These are phyloP conservation scores for Halocynthia roretzi DNA, from an alignment of 23 tunicate genomes.

Conservation along the genomic window DNA sequence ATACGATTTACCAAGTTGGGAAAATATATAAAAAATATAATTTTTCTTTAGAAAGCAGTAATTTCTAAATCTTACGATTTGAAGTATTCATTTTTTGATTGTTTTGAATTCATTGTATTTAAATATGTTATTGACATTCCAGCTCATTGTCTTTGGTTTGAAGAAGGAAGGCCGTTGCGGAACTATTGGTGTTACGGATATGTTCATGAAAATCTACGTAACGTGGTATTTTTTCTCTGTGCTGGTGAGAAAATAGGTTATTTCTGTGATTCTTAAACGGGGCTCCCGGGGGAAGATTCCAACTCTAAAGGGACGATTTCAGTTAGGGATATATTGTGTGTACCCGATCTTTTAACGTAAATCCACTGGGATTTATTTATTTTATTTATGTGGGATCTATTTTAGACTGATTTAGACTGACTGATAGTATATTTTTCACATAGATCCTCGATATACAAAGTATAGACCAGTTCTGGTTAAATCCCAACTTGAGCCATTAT, in stretches of 20 bases:
- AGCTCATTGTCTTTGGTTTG: slow-evolving; percentile 32
- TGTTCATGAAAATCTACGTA: slow-evolving; percentile 33
- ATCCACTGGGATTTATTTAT: not conserved
- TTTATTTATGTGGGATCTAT: no score
- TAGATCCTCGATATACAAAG: no score
- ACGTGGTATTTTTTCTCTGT: slow-evolving; percentile 62
- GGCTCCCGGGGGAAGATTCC: not conserved
- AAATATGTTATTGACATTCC: not conserved
- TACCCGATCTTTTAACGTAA: not conserved
- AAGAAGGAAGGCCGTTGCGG: not conserved
- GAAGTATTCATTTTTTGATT: no score
- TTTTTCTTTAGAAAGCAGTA: no score
- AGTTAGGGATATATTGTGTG: not conserved
- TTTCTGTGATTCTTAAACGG: not conserved
- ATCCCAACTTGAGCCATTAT: no score
- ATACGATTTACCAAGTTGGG: no score
- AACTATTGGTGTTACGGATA: slow-evolving; percentile 10
- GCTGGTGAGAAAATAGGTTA: slow-evolving; percentile 37
- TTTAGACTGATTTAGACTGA: not conserved
- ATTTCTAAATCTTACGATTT: no score
- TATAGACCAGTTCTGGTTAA: no score
- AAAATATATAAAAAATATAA: no score
- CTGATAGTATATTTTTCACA: no score
- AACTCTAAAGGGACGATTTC: not conserved
- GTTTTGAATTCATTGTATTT: not conserved